These are phyloP conservation scores for Aeoliscus strigatus DNA, from an alignment of 2,797 vertebrate genomes.

Conservation along the genomic window DNA sequence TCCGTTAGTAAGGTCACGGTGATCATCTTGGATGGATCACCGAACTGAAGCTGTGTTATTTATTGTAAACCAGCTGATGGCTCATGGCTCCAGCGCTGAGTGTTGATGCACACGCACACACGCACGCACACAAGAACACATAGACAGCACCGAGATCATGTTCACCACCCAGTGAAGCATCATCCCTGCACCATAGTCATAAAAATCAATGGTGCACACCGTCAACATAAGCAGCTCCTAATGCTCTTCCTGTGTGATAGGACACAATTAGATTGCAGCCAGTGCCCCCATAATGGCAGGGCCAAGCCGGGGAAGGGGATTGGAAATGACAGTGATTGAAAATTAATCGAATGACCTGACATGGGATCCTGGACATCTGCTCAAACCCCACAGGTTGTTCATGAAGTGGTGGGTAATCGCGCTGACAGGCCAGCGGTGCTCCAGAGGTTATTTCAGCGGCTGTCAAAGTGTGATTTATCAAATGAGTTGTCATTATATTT, in stretches of 20 bases:
- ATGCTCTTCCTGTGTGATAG: constrained; percentile 76
- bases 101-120: no score
- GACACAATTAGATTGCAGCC: constrained; percentile 77
- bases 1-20: constrained; percentile 36
- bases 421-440: constrained; percentile 28
- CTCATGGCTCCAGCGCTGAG: no score
- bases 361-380: constrained; percentile 73
- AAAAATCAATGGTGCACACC: constrained; percentile 72
- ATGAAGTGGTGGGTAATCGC: constrained; percentile 50
- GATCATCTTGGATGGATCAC: constrained; percentile 19
- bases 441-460: constrained; percentile 8
- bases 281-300: constrained; percentile 68
- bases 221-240: constrained; percentile 72
- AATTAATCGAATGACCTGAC: constrained; percentile 80
- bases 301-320: constrained; percentile 69
- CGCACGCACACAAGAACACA: no score
- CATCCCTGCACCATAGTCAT: constrained; percentile 49
- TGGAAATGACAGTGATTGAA: constrained; percentile 71
- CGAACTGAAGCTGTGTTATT: constrained; percentile 21
- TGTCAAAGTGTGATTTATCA: constrained; percentile 10
- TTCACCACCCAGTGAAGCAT: constrained; percentile 35
- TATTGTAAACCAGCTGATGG: constrained; percentile 20
- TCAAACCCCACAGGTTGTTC: constrained; percentile 60
- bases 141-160: constrained; percentile 54
- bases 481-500: constrained; percentile 13